phyloP scores from a whole-genome alignment of 2,888 invertebrate genomes.

The Chrysodeixis includens region DNA sequence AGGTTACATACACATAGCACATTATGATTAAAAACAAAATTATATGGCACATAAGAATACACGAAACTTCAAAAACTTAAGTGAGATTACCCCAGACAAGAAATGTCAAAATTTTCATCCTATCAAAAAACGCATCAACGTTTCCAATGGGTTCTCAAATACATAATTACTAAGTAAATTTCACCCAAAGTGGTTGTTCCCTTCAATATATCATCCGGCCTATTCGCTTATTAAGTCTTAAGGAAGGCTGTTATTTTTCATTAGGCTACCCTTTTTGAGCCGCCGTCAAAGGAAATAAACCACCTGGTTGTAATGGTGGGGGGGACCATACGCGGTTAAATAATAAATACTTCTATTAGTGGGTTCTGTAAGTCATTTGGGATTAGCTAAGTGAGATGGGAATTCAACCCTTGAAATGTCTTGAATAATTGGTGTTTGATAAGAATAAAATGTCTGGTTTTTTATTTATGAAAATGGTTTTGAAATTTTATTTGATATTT shows the following conservation, averaged over 20 bases:
- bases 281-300: conserved; percentile 55
- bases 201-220: conserved; percentile 51
- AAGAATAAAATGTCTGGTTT: not conserved
- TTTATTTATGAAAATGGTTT: too few relatives aligned
- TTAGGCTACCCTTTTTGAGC: conserved; percentile 63
- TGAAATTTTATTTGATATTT: too few relatives aligned
- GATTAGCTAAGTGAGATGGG: conserved; percentile 20
- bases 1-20: too few relatives aligned
- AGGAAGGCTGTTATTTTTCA: conserved; percentile 72
- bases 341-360: conserved; percentile 55
- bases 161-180: conserved; percentile 44
- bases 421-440: conserved; percentile 7
- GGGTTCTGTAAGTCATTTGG: conserved; percentile 31
- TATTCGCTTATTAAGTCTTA: conserved; percentile 62
- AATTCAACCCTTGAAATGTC: conserved; percentile 16
- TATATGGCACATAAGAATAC: too few relatives aligned
- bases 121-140: conserved; percentile 26
- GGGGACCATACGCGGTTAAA: conserved; percentile 37
- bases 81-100: too few relatives aligned
- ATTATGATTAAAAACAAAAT: too few relatives aligned
- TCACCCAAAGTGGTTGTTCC: conserved; percentile 50
- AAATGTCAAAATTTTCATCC: too few relatives aligned
- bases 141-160: conserved; percentile 30
- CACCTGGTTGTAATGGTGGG: conserved; percentile 45
- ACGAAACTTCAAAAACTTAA: too few relatives aligned